Evolutionary conservation across 2,797 vertebrate species (phyloP), one percentile per base, ranked within the genome.

Genomic region (Selene dorsalis): DNA sequence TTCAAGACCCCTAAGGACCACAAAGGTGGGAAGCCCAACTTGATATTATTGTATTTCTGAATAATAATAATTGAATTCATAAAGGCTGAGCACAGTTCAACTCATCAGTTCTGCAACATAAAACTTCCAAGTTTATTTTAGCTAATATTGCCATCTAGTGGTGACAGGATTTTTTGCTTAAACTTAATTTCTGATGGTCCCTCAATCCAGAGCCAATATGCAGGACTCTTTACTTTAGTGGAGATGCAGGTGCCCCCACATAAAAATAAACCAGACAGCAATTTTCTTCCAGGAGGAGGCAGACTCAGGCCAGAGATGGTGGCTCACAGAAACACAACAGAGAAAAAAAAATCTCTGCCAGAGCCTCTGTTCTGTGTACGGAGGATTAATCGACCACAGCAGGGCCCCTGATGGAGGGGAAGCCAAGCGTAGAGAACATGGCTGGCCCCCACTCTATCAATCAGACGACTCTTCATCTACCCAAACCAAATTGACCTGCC

Each of bases 401-500:
- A 56, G 76, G 64, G 77, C 70, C 80, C 77, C 75, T 89, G 87
- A 90, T 87, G 83, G 86, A 85, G 84, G 73, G 85, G 74, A 83
- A 89, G 76, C 70, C 8, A 47, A 89, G 84, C 69, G 53, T 71
- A 76, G 82, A 89, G 84, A 90, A 90, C 79, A 88, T 70, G 79
- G 73, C 67, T 41, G 53, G 62, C 68, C 72, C 74, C 69, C 69
- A 77, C 82, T 87, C 87, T 84, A 91, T 93, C 91, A 91, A 87
- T 92, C 91, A 90, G 84, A 78, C 47, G 66, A 67, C 76, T 84
- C 80, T 63, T 83, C 81, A 85, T 87, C 85, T 78, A 70, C 73
- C 84, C 74, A 82, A 88, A 89, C 86, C 85, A 89, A 91, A 93
- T 87, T 92, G 91, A 92, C 89, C 92, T 90, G 88, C 88, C 76